These are phyloP conservation scores for Tricholaema leucomelas DNA, from an alignment of 2,113 vertebrate species.

Conservation along the genomic window DNA sequence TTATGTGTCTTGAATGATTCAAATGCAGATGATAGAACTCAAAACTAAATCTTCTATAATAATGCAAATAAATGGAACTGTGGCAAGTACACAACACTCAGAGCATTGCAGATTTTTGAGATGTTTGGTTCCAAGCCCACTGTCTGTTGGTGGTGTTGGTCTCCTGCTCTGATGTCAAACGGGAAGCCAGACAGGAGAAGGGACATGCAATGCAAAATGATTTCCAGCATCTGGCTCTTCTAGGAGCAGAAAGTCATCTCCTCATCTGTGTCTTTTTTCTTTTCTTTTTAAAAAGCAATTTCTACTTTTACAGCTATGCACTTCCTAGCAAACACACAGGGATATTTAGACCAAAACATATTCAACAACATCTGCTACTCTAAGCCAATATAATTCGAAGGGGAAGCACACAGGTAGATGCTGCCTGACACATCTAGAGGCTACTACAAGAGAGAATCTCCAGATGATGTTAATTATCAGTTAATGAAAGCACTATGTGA, in stretches of 20 bases:
- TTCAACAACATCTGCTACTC: background rate
- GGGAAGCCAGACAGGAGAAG: background rate
- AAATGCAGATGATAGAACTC: background rate
- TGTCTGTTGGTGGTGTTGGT: background rate
- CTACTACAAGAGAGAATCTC: background rate
- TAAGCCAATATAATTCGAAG: background rate
- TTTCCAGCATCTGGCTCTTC: background rate
- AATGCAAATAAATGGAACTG: too few relatives aligned
- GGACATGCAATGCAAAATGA: background rate
- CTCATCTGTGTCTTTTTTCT: background rate
- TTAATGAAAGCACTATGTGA: background rate
- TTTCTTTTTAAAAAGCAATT: background rate
- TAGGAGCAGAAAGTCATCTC: background rate
- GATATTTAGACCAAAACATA: background rate
- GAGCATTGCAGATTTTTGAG: background rate
- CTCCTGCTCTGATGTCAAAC: background rate
- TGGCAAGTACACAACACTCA: rapidly evolving
- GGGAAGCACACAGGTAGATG: background rate
- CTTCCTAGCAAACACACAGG: background rate
- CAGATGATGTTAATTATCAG: background rate
- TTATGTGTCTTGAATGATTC: background rate
- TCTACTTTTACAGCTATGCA: background rate
- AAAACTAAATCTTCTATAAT: background rate
- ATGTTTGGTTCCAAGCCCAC: background rate
- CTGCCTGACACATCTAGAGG: background rate